Evolutionary conservation across 2,797 vertebrate genomes (phyloP).

Genomic region (Hydrocynus forskahlii): DNA sequence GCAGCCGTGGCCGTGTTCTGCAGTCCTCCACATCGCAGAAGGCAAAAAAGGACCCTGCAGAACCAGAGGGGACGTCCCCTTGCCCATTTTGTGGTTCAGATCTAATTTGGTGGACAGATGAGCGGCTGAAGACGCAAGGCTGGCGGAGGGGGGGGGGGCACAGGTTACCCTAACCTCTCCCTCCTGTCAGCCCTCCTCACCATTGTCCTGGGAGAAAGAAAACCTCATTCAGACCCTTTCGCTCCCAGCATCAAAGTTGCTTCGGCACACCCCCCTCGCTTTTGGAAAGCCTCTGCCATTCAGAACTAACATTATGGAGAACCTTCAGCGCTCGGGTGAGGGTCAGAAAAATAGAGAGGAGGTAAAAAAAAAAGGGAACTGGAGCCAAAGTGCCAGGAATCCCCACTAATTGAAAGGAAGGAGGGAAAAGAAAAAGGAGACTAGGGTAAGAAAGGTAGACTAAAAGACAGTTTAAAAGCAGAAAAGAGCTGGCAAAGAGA

Average conservation of each 20-base stretch:
- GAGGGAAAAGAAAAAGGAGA: slow-evolving; percentile 17
- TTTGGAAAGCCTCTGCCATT: slow-evolving; percentile 61
- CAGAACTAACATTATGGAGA: slow-evolving; percentile 61
- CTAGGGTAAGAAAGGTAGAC: slow-evolving; percentile 55
- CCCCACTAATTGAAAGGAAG: slow-evolving; percentile 59
- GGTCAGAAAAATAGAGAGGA: slow-evolving; percentile 68
- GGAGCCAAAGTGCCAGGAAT: slow-evolving; percentile 64
- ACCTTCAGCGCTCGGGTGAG: slow-evolving; percentile 55
- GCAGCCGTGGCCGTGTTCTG: slow-evolving; percentile 26
- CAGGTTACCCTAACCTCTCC: slow-evolving; percentile 61
- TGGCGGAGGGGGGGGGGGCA: slow-evolving; percentile 38
- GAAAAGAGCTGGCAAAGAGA: slow-evolving; percentile 58
- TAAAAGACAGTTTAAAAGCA: slow-evolving; percentile 61
- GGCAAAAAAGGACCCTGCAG: slow-evolving; percentile 8
- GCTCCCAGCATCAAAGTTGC: slow-evolving; percentile 66
- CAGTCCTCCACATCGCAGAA: slow-evolving; percentile 16
- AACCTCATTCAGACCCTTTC: slow-evolving; percentile 61
- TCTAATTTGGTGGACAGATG: slow-evolving; percentile 59
- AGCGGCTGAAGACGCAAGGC: slow-evolving; percentile 45
- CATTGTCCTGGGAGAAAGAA: slow-evolving; percentile 58
- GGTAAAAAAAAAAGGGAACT: slow-evolving; percentile 47
- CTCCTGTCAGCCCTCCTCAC: slow-evolving; percentile 62
- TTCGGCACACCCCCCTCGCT: slow-evolving; percentile 33
- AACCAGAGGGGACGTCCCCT: slow-evolving; percentile 52
- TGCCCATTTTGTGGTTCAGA: slow-evolving; percentile 60